These are phyloP conservation scores for Pseudolycoriella hygida DNA, from an alignment of 2,888 invertebrate species.

Conservation along the genomic window DNA sequence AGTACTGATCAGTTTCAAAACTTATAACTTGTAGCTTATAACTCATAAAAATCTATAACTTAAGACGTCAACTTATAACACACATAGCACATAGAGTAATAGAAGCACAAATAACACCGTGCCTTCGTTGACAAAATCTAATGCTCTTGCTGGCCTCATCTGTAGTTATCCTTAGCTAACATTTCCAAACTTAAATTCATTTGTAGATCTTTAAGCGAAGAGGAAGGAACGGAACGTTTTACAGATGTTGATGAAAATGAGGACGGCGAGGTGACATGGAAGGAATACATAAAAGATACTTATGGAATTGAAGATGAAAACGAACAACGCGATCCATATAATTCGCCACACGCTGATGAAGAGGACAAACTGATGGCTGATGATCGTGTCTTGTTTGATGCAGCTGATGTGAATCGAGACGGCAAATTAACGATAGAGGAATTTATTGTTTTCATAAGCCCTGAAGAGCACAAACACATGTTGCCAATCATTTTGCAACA, in stretches of 20 bases:
- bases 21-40: no score
- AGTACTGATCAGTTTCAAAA: no score
- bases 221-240: constrained; percentile 73
- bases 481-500: constrained; percentile 58
- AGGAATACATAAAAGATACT: constrained; percentile 74
- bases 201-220: constrained; percentile 58
- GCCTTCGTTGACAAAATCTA: no score
- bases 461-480: constrained; percentile 86
- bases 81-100: no score
- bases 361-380: constrained; percentile 45
- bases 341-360: constrained; percentile 34
- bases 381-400: constrained; percentile 71
- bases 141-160: neutral
- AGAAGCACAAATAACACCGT: no score
- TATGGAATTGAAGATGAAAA: constrained; percentile 58
- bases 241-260: constrained; percentile 70
- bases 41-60: no score
- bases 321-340: constrained; percentile 20
- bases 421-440: constrained; percentile 56
- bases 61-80: no score
- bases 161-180: constrained; percentile 14
- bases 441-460: constrained; percentile 78
- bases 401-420: constrained; percentile 73
- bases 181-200: constrained; percentile 2
- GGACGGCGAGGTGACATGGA: constrained; percentile 73